Conservation (phyloP, 2,888 invertebrate genomes). For the Cerastis leucographa region DNA sequence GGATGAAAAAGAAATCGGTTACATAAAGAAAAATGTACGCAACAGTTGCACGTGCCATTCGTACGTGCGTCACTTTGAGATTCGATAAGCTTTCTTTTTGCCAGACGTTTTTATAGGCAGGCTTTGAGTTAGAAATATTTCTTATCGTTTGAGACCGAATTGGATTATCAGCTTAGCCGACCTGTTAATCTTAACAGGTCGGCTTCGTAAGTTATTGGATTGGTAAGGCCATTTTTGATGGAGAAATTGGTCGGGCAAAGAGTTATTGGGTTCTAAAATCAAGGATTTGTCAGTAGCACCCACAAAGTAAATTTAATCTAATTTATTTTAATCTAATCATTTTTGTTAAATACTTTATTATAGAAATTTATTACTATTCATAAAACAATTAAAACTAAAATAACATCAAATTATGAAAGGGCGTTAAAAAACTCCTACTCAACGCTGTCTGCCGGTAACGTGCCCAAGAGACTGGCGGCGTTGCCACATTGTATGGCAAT, state of each 20-base stretch:
- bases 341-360: too few species aligned
- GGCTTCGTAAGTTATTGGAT: neutral
- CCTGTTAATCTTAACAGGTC: too few species aligned
- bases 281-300: too few species aligned
- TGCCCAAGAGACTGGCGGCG: too few species aligned
- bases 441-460: too few species aligned
- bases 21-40: neutral
- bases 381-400: too few species aligned
- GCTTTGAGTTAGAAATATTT: conserved; percentile 27
- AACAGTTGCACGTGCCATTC: conserved; percentile 25
- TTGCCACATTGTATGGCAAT: too few species aligned
- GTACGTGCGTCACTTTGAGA: conserved; percentile 31
- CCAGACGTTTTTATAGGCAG: neutral
- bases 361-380: too few species aligned
- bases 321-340: too few species aligned
- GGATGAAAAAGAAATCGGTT: neutral
- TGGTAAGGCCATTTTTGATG: neutral
- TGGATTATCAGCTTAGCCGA: neutral
- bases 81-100: conserved; percentile 29
- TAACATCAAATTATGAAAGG: too few species aligned
- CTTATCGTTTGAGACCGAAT: conserved; percentile 15
- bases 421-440: too few species aligned
- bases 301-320: too few species aligned
- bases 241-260: neutral
- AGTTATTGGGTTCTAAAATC: neutral